These are phyloP conservation scores for Caenorhabditis plicata DNA, from an alignment of 2,888 invertebrate genomes.

Conservation along the genomic window DNA sequence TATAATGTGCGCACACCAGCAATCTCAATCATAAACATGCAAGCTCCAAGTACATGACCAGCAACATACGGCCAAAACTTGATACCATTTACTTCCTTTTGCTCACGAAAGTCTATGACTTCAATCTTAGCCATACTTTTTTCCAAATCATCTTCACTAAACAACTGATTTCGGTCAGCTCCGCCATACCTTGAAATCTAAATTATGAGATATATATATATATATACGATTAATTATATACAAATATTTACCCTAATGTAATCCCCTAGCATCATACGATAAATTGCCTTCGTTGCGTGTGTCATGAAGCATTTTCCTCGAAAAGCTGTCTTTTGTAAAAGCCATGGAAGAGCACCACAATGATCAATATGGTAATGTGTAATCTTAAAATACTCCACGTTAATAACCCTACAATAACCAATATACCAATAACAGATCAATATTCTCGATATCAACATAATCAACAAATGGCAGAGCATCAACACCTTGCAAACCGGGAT, in stretches of 20 bases:
- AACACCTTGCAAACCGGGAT: slow-evolving; percentile 94
- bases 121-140: slow-evolving; percentile 98
- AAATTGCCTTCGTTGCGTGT: slow-evolving; percentile 98
- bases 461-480: slow-evolving; percentile 97
- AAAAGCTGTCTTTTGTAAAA: slow-evolving; percentile 92
- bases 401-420: not conserved
- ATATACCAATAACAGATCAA: slow-evolving; percentile 80
- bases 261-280: slow-evolving; percentile 95
- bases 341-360: slow-evolving; percentile 96
- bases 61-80: slow-evolving; percentile 99
- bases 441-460: slow-evolving; percentile 91
- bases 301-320: slow-evolving; percentile 89
- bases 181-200: slow-evolving; percentile 46
- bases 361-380: slow-evolving; percentile 88
- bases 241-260: slow-evolving; percentile 83
- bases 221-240: not conserved
- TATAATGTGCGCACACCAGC: slow-evolving; percentile 80
- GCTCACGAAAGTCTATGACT: slow-evolving; percentile 76
- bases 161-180: slow-evolving; percentile 75
- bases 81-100: slow-evolving; percentile 89
- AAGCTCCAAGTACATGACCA: slow-evolving; percentile 96
- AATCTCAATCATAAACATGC: slow-evolving; percentile 99
- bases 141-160: slow-evolving; percentile 93
- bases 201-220: not conserved
- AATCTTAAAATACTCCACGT: slow-evolving; percentile 29